Evolutionary conservation across 2,888 invertebrate genomes (phyloP).

Genomic region (Drosophila multiciliata): DNA sequence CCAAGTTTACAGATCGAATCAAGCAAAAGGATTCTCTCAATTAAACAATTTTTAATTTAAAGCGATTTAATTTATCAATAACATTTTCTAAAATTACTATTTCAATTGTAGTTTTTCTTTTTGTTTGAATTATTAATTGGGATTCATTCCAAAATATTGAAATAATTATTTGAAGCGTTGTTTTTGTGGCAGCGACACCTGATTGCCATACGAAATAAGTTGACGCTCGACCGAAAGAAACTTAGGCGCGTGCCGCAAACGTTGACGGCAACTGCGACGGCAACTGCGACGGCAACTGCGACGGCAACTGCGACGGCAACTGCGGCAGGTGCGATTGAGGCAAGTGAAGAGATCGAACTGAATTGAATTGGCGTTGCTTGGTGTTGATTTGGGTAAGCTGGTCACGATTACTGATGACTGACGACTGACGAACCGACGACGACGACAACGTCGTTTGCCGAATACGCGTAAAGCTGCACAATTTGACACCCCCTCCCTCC

Average conservation of each 20-base stretch:
- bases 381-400: constrained; percentile 42
- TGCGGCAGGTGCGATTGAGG: not conserved
- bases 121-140: constrained; percentile 4
- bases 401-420: constrained; percentile 39
- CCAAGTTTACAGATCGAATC: too few species aligned
- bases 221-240: constrained; percentile 12
- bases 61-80: too few species aligned
- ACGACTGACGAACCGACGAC: constrained; percentile 17
- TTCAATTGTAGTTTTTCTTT: not conserved
- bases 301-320: not conserved
- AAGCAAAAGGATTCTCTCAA: too few species aligned
- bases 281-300: not conserved
- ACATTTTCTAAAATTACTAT: too few species aligned
- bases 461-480: constrained; percentile 55
- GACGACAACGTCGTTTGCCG: constrained; percentile 40
- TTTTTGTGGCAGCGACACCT: constrained; percentile 33
- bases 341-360: constrained; percentile 29
- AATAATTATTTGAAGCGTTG: constrained; percentile 14
- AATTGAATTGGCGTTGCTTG: constrained; percentile 37
- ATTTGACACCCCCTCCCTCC: constrained; percentile 32
- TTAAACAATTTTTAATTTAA: too few species aligned
- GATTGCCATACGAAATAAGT: constrained; percentile 42
- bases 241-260: constrained; percentile 52
- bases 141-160: constrained; percentile 18
- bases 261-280: constrained; percentile 3